Percentiles rank a stretch among this genome's conserved stretches.
These are phyloP conservation scores for Sinhomidia bicolor DNA, from an alignment of 2,888 invertebrate genomes.

Conservation along the genomic window DNA sequence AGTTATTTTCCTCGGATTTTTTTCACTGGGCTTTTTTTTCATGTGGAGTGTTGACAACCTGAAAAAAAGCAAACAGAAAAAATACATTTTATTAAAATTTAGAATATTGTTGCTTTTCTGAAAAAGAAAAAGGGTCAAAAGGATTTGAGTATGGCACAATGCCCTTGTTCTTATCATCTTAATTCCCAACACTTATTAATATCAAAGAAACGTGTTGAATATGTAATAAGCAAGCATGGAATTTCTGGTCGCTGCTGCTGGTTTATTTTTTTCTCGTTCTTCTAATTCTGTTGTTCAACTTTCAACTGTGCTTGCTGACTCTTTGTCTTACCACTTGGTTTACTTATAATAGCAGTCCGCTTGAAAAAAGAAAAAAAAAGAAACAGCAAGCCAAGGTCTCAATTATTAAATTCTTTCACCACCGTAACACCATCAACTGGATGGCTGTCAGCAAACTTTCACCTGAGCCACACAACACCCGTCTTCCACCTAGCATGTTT, in stretches of 20 bases:
- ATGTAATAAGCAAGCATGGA: conserved; percentile 33
- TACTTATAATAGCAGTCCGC: too few relatives aligned
- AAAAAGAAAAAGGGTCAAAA: background rate
- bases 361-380: too few relatives aligned
- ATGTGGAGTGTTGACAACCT: background rate
- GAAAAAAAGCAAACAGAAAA: background rate
- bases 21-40: background rate
- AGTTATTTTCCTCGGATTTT: background rate
- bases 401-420: conserved; percentile 71
- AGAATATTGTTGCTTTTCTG: background rate
- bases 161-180: background rate
- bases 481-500: background rate
- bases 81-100: background rate
- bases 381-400: conserved; percentile 66
- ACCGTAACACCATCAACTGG: conserved; percentile 39
- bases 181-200: background rate
- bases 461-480: background rate
- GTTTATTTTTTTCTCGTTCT: background rate
- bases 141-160: conserved; percentile 3
- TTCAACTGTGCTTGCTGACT: background rate
- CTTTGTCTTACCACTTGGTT: conserved; percentile 16
- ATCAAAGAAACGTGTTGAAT: background rate
- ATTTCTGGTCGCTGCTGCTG: too few relatives aligned
- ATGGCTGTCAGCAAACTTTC: conserved; percentile 45
- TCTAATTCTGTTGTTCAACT: background rate